Evolutionary conservation across 2,113 vertebrate genomes (phyloP).

Genomic region (Collichthys lucidus): DNA sequence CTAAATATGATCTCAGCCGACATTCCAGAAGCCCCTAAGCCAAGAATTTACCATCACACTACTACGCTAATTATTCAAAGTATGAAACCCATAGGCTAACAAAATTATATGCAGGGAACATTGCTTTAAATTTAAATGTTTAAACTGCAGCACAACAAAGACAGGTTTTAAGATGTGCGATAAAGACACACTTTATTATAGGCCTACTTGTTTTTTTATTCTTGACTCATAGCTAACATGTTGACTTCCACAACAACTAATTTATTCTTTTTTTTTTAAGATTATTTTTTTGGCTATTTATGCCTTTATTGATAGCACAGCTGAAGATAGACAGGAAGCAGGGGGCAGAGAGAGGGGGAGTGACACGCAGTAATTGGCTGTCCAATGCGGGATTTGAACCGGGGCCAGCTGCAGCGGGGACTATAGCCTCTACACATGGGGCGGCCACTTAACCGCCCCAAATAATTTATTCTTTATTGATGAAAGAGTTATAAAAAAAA

Average conservation of each 20-base stretch:
- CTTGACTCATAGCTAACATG: neutral
- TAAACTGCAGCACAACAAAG: neutral
- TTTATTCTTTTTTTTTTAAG: too few species aligned
- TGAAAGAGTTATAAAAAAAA: too few species aligned
- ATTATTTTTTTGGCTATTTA: too few species aligned
- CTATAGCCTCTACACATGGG: too few species aligned
- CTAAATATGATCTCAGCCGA: conserved; percentile 35
- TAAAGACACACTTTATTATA: neutral
- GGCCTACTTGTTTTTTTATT: neutral
- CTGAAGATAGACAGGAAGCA: too few species aligned
- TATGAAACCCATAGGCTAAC: neutral
- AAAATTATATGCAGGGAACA: conserved; percentile 31
- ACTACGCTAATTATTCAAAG: conserved; percentile 46
- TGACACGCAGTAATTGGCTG: too few species aligned
- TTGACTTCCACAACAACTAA: neutral
- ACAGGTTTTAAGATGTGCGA: neutral
- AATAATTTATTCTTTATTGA: neutral
- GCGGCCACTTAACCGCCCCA: too few species aligned
- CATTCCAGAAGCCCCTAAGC: conserved; percentile 49
- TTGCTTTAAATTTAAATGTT: conserved; percentile 36
- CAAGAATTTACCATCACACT: conserved; percentile 37
- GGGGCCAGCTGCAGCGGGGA: too few species aligned
- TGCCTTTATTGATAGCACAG: too few species aligned
- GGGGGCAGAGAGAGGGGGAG: too few species aligned
- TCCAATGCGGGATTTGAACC: too few species aligned